Conservation (phyloP, 2,113 vertebrate species). For the Azemiops feae region DNA sequence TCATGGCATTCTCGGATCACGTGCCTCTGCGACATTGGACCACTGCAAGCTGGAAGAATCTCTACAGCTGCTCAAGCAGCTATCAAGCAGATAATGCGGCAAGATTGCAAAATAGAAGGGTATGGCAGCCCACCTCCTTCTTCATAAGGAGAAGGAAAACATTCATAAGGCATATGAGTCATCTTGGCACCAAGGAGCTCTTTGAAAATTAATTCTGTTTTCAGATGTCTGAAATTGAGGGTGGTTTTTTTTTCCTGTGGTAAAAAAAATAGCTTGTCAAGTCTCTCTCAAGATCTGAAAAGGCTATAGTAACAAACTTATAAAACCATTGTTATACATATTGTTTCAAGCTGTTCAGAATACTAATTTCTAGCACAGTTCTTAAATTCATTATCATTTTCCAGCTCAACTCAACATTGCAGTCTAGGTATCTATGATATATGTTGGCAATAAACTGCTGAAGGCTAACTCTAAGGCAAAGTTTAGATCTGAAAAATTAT, state of each 20-base stretch:
- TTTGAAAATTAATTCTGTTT: slow-evolving; percentile 29
- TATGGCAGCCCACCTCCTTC: slow-evolving; percentile 31
- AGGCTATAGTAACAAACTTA: slow-evolving; percentile 6
- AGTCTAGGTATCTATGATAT: slow-evolving; percentile 34
- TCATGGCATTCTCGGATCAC: not conserved
- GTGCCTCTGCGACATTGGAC: slow-evolving; percentile 16
- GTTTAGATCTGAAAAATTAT: not conserved
- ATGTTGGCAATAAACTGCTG: slow-evolving; percentile 16
- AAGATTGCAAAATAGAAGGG: slow-evolving; percentile 42
- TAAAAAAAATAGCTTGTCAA: slow-evolving; percentile 23
- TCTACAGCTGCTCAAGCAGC: slow-evolving; percentile 26
- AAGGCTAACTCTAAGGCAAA: slow-evolving; percentile 20
- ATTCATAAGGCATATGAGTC: slow-evolving; percentile 33
- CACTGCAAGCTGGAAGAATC: slow-evolving; percentile 19
- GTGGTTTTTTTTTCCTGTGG: slow-evolving; percentile 29
- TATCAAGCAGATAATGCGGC: slow-evolving; percentile 37
- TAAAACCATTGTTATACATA: slow-evolving; percentile 46
- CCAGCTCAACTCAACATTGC: slow-evolving; percentile 27
- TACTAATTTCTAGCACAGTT: slow-evolving; percentile 49
- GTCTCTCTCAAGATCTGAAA: slow-evolving; percentile 17
- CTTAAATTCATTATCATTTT: slow-evolving; percentile 43
- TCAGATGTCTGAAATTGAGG: slow-evolving; percentile 36
- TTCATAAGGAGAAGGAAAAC: not conserved
- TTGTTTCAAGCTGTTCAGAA: slow-evolving; percentile 35
- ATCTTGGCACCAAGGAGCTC: slow-evolving; percentile 2